These are phyloP conservation scores for Dolichopus griseipennis DNA, from an alignment of 2,888 invertebrate species.

Conservation along the genomic window DNA sequence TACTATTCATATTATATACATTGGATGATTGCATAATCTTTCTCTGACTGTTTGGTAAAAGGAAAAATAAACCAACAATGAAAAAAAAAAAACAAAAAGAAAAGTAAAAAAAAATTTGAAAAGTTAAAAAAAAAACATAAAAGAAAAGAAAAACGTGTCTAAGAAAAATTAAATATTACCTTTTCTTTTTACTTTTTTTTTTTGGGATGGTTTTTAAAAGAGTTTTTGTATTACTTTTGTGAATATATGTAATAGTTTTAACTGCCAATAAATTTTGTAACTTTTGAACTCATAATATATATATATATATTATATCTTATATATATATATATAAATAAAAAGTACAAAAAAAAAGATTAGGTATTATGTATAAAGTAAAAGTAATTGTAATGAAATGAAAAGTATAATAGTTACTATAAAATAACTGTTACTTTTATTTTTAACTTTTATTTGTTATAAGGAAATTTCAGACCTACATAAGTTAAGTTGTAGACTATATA, in stretches of 20 bases:
- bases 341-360: too few species aligned
- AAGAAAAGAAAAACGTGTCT: slow-evolving; percentile 4
- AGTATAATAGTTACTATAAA: too few species aligned
- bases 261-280: slow-evolving; percentile 6
- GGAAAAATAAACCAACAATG: too few species aligned
- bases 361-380: background rate
- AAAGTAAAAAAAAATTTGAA: background rate
- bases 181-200: background rate
- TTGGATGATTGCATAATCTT: background rate
- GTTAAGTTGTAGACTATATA: too few species aligned
- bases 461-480: too few species aligned
- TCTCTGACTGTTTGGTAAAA: too few species aligned
- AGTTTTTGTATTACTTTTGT: background rate
- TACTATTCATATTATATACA: background rate
- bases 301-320: too few species aligned
- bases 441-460: too few species aligned
- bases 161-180: background rate
- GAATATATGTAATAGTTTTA: background rate
- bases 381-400: too few species aligned
- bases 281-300: background rate
- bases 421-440: too few species aligned
- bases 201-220: background rate
- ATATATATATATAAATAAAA: too few species aligned
- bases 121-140: background rate
- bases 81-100: background rate